Evolutionary conservation across 2,797 vertebrate species (phyloP), one percentile per base, ranked within the genome.

Genomic region (Cetoscarus ocellatus): DNA sequence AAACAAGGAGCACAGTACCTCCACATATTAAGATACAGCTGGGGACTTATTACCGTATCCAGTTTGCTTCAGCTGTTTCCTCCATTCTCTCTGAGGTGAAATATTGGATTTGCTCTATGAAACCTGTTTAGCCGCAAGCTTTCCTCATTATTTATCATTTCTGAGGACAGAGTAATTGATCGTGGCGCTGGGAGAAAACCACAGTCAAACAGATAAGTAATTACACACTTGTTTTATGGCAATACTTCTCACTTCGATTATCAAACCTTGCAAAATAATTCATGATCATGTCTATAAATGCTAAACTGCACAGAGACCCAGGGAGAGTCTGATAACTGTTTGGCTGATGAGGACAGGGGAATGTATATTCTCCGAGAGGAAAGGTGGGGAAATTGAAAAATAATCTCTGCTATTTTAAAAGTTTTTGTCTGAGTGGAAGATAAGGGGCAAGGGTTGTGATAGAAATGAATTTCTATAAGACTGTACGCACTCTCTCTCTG

Each of bases 141-240:
- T 88, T 77, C 50, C 78, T 89, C 77, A 78, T 90, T 88, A 89
- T 87, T 88, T 91, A 90, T 84, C 52, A 86, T 88, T 91, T 90
- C 79, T 80, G 78, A 82, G 79, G 88, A 84, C 75, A 73, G 73
- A 82, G 76, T 90, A 88, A 92, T 93, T 93, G 89, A 93, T 90
- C 85, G 68, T 85, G 82, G 78, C 50, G 15, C 79, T 61, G 73
- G 77, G 62, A 88, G 78, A 77, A 89, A 90, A 87, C 88, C 83
- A 81, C 72, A 64, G 86, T 81, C 75, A 87, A 85, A 89, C 76
- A 82, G 77, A 87, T 86, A 87, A 86, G 84, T 88, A 91, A 90
- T 91, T 90, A 87, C 73, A 78, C 74, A 75, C 79, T 87, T 88
- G 63, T 82, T 90, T 83, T 73, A 79, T 83, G 56, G 65, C 85